phyloP scores from a whole-genome alignment of 2,797 vertebrate species.

The Cossypha dichroa region DNA sequence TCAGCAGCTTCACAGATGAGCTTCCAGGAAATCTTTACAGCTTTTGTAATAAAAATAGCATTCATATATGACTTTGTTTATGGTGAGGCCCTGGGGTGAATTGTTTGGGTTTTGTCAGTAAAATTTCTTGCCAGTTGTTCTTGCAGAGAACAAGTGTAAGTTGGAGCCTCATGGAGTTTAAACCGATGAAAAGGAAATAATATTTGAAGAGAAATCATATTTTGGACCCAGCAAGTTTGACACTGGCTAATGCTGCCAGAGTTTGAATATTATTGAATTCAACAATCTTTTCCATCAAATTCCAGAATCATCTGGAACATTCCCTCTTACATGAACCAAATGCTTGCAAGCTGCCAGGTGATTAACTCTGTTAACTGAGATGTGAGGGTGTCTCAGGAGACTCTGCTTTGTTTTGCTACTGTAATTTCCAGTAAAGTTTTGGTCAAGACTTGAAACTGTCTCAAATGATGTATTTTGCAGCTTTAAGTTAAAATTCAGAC shows the following conservation, averaged over 20 bases:
- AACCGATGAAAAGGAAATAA: not conserved
- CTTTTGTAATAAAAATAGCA: slow-evolving; percentile 52
- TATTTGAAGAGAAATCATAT: slow-evolving; percentile 41
- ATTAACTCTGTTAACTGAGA: slow-evolving; percentile 59
- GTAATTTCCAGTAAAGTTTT: slow-evolving; percentile 72
- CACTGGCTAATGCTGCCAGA: slow-evolving; percentile 33
- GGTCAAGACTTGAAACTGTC: slow-evolving; percentile 60
- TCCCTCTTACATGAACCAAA: not conserved
- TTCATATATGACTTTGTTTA: slow-evolving; percentile 46
- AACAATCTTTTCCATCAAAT: slow-evolving; percentile 51
- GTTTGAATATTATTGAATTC: slow-evolving; percentile 22
- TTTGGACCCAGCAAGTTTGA: slow-evolving; percentile 15
- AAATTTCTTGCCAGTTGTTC: slow-evolving; percentile 10
- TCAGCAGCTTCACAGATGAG: slow-evolving; percentile 29
- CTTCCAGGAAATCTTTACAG: slow-evolving; percentile 58
- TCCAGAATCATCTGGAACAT: slow-evolving; percentile 54
- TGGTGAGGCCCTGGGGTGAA: not conserved
- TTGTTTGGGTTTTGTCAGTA: slow-evolving; percentile 11
- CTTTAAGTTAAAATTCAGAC: slow-evolving; percentile 70
- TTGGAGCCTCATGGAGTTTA: not conserved
- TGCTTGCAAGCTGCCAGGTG: slow-evolving; percentile 51
- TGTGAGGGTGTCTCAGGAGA: slow-evolving; percentile 49
- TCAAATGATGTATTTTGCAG: slow-evolving; percentile 72
- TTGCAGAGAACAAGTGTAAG: slow-evolving; percentile 21
- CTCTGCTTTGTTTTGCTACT: slow-evolving; percentile 67